Evolutionary conservation across 1,140 invertebrate species (phyloP).

Genomic region (Neodiprion virginianus): DNA sequence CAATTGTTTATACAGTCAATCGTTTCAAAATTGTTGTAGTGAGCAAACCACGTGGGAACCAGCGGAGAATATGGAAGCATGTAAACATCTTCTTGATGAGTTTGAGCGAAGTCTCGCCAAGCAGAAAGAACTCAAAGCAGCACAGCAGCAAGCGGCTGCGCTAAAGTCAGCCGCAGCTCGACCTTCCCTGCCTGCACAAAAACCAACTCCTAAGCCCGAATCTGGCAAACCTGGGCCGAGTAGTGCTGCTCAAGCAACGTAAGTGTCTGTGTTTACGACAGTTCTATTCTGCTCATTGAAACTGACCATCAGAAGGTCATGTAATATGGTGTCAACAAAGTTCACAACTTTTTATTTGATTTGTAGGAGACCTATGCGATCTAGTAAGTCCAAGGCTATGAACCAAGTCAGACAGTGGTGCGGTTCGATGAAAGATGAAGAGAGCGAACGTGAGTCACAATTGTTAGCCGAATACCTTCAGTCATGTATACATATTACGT

Average conservation of each 20-base stretch:
- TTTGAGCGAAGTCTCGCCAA: conserved; percentile 80
- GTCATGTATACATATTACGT: not conserved
- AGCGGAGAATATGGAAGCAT: conserved; percentile 73
- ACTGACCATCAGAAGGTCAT: conserved; percentile 5
- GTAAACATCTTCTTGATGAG: conserved; percentile 76
- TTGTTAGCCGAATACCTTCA: conserved; percentile 5
- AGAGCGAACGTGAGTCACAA: conserved; percentile 52
- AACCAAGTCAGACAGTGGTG: conserved; percentile 87
- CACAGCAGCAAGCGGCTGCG: conserved; percentile 55
- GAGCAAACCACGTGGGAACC: conserved; percentile 85
- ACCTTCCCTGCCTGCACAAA: conserved; percentile 46
- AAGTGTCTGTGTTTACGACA: conserved; percentile 13
- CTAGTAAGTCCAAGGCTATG: conserved; percentile 80
- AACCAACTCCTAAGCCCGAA: conserved; percentile 47
- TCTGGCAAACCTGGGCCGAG: conserved; percentile 55
- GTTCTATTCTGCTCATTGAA: conserved; percentile 8
- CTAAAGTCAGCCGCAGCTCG: conserved; percentile 38
- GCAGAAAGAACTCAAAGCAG: conserved; percentile 73
- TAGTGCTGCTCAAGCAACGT: conserved; percentile 51
- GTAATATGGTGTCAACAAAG: too few relatives aligned
- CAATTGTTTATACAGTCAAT: not conserved
- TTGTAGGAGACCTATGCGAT: conserved; percentile 72
- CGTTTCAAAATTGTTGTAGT: conserved; percentile 49
- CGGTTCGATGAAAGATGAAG: conserved; percentile 70
- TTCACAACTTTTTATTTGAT: not conserved